phyloP scores from a whole-genome alignment of 2,888 invertebrate species.

The Agonopterix heracliana region DNA sequence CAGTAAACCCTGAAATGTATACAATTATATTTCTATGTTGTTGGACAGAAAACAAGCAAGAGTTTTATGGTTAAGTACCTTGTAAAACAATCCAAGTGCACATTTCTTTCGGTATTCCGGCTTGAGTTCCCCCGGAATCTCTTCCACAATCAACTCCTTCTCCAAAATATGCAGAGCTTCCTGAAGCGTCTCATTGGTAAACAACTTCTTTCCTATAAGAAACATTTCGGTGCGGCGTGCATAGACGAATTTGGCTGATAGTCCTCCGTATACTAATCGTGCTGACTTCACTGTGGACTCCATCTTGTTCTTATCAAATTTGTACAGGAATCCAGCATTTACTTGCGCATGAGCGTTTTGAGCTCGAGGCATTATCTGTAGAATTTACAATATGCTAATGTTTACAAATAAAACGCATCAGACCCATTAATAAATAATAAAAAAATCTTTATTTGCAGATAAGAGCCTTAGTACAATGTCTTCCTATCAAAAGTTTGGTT shows the following conservation, averaged over 20 bases:
- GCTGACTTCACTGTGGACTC: conserved; percentile 53
- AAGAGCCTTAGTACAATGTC: no score
- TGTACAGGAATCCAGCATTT: conserved; percentile 83
- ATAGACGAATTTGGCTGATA: conserved; percentile 70
- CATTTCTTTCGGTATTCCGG: conserved; percentile 77
- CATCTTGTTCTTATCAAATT: conserved; percentile 48
- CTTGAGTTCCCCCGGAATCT: conserved; percentile 73
- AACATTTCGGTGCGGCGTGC: conserved; percentile 77
- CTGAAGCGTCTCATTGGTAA: conserved; percentile 63
- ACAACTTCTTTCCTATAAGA: conserved; percentile 44
- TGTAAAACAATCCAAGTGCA: conserved; percentile 80
- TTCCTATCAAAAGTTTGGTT: no score
- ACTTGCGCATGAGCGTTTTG: conserved; percentile 86
- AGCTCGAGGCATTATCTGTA: conserved; percentile 81
- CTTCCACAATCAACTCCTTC: conserved; percentile 76
- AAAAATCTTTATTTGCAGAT: no score
- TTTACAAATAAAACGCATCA: no score
- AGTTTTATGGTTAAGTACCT: conserved; percentile 42
- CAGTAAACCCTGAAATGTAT: conserved; percentile 60
- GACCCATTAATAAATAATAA: no score
- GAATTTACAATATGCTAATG: conserved; percentile 15
- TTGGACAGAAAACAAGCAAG: neutral
- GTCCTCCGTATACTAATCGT: conserved; percentile 78
- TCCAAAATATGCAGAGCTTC: conserved; percentile 72
- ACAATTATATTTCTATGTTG: no score